Conservation (phyloP, 1,140 invertebrate genomes). For the Portunus trituberculatus region DNA sequence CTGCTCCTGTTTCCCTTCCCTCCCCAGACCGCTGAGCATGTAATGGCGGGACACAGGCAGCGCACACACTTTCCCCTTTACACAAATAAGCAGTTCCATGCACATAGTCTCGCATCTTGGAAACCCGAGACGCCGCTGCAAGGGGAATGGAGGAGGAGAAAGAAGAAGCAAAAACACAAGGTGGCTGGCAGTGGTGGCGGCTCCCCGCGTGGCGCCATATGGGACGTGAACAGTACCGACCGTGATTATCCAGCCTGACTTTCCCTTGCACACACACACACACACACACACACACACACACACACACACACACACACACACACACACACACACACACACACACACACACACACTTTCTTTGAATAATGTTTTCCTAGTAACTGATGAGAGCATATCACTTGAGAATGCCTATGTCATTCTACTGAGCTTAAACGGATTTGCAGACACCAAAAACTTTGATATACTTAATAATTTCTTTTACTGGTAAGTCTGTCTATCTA, state of each 20-base stretch:
- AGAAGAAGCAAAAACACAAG: not conserved
- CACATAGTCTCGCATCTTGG: not conserved
- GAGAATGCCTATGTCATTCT: too few relatives aligned
- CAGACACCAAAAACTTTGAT: too few relatives aligned
- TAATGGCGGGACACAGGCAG: too few relatives aligned
- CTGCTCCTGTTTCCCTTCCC: too few relatives aligned
- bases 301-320: slow-evolving; percentile 20
- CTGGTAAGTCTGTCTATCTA: too few relatives aligned
- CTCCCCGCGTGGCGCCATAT: not conserved
- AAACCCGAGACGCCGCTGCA: not conserved
- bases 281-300: not conserved
- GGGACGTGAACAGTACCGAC: not conserved
- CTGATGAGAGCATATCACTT: too few relatives aligned
- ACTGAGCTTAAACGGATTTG: too few relatives aligned
- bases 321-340: slow-evolving; percentile 20
- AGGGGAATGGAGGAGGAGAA: not conserved
- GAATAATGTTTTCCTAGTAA: too few relatives aligned
- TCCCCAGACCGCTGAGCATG: too few relatives aligned
- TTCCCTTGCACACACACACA: not conserved
- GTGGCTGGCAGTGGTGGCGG: not conserved
- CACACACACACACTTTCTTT: not conserved
- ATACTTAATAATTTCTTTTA: too few relatives aligned
- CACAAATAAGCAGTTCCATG: not conserved
- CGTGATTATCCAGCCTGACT: not conserved
- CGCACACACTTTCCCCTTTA: not conserved